phyloP scores from a whole-genome alignment of 37 sponge, comb jelly and placozoan species.

The Agelas oroides region DNA sequence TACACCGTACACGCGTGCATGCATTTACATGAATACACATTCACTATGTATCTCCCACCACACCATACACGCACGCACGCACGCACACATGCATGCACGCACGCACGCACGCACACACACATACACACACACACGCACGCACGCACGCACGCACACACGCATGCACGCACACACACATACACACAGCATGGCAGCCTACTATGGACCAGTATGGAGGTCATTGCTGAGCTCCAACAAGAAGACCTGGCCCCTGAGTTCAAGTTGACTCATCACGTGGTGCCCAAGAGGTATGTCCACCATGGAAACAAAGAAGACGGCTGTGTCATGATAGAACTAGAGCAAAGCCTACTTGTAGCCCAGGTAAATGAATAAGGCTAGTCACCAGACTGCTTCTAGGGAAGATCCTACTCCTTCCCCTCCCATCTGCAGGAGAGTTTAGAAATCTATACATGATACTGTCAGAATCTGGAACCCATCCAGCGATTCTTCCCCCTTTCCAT shows the following conservation, averaged over 20 bases:
- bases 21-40: background rate
- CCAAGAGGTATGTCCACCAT: conserved; percentile 45
- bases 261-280: conserved; percentile 61
- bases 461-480: too few relatives aligned
- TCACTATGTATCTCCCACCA: too few relatives aligned
- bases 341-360: too few relatives aligned
- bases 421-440: too few relatives aligned
- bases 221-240: conserved; percentile 31
- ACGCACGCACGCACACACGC: background rate
- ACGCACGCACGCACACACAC: background rate
- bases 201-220: conserved; percentile 66
- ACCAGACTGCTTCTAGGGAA: too few relatives aligned
- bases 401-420: too few relatives aligned
- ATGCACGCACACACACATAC: background rate
- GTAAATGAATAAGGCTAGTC: too few relatives aligned
- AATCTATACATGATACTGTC: too few relatives aligned
- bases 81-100: background rate
- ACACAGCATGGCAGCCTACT: conserved; percentile 42
- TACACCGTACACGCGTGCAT: background rate
- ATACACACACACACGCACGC: background rate
- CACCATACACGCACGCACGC: conserved; percentile 5
- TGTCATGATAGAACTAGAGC: too few relatives aligned
- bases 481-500: too few relatives aligned
- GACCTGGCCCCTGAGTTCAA: conserved; percentile 79
- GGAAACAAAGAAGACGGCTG: too few relatives aligned